Evolutionary conservation across 2,797 vertebrate species (phyloP).

Genomic region (Balearica regulorum): DNA sequence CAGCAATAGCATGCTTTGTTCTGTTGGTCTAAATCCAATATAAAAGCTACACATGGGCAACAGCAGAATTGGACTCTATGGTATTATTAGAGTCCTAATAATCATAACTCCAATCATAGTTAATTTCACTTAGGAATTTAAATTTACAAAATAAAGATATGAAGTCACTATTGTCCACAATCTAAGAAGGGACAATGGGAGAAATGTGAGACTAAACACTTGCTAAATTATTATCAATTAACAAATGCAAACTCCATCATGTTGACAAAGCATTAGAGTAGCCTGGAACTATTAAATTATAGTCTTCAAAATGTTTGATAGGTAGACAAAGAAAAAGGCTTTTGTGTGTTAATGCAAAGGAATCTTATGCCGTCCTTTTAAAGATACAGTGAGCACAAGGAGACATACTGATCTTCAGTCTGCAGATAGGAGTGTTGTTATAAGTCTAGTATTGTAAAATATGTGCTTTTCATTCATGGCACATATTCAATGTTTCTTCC

Average conservation of each 20-base stretch:
- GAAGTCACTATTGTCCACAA: not conserved
- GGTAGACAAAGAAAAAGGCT: not conserved
- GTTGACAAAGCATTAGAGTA: not conserved
- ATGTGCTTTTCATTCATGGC: not conserved
- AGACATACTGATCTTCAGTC: not conserved
- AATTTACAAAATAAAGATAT: not conserved
- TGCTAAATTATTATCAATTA: not conserved
- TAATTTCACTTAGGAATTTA: not conserved
- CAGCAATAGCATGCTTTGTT: not conserved
- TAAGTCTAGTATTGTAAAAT: not conserved
- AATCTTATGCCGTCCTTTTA: not conserved
- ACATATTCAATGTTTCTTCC: not conserved
- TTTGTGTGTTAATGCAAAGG: not conserved
- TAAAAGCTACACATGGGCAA: not conserved
- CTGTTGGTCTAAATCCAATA: not conserved
- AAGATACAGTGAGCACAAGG: not conserved
- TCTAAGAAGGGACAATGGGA: not conserved
- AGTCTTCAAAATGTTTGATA: not conserved
- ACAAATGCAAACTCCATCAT: not conserved
- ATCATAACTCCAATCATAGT: not conserved
- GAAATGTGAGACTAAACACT: not conserved
- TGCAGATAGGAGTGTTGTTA: not conserved
- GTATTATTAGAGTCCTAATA: not conserved
- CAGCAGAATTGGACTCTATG: not conserved
- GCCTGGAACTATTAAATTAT: not conserved